Base-by-base conservation (phyloP, 1,140 invertebrate genomes). In the Planococcus citri region DNA sequence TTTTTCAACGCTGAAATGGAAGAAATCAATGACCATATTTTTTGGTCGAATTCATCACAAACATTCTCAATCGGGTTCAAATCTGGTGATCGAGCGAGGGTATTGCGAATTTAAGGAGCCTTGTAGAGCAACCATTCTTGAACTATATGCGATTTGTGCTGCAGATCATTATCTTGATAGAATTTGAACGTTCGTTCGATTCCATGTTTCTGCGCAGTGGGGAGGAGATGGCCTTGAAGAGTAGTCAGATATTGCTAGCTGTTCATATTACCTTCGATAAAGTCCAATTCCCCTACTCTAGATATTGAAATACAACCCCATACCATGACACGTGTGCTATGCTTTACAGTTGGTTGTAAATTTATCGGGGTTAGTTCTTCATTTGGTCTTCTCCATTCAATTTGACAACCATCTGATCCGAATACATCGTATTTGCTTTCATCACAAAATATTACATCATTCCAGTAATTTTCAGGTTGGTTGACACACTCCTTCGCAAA, bases 311-410 rank as follows among this genome's bases (percentile, higher is more conserved):
- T 75, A 70, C 72, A 75, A 8, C 75, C n/a, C n/a, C n/a, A n/a
- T n/a, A n/a, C n/a, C n/a, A n/a, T n/a, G n/a, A n/a, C n/a, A n/a
- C n/a, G n/a, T 29, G 76, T 74, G 58, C 76, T 73, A 70, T 78
- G 75, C 69, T 80, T 80, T 6, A 80, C 74, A 1, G 78, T 80
- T 37, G 73, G 25, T 22, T 72, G 69, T 38, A 75, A 72, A 72
- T 76, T 74, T 69, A 73, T 38, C 6, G 33, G 33, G 14, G 6
- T 37, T 14, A 37, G 14, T 14, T 37, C 33, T 37, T 37, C 33
- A 37, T 68, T 68, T 33, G n/a, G 24, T 68, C 29, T 68, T 68
- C 27, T 17, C 57, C 57, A 60, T 60, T 9, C 57, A 6, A 20
- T 20, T 60, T 60, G 57, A 6, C 57, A 6, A 20, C 57, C 57